A percentile compares a stretch with the other conserved stretches of the same genome.
Conservation (phyloP, 2,113 vertebrate species). For the Lathamus discolor region DNA sequence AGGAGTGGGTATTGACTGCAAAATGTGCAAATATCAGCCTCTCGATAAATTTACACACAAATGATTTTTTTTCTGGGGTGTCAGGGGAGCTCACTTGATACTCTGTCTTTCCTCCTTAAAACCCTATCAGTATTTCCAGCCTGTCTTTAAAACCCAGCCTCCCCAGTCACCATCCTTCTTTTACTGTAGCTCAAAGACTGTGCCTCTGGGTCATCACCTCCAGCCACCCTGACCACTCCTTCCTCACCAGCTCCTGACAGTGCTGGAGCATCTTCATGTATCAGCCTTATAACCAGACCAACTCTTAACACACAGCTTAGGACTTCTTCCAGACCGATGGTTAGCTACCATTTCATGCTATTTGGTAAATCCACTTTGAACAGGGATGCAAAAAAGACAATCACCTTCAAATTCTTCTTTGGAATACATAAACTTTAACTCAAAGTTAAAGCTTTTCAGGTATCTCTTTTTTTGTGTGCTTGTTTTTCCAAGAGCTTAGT, state of each 20-base stretch:
- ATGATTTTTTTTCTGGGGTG: background rate
- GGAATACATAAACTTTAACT: background rate
- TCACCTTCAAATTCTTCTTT: background rate
- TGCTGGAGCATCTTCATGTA: background rate
- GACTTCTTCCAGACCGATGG: background rate
- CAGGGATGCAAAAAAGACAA: background rate
- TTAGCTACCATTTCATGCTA: background rate
- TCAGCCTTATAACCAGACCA: rapidly evolving
- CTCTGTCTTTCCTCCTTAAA: background rate
- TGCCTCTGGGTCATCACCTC: background rate
- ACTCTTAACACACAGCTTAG: background rate
- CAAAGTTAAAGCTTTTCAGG: background rate
- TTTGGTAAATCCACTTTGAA: background rate
- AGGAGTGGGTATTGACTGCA: background rate
- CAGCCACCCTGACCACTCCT: background rate
- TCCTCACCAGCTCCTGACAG: background rate
- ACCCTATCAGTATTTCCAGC: background rate
- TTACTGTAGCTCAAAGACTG: background rate
- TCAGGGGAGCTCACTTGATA: background rate
- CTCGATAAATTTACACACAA: background rate
- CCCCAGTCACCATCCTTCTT: background rate
- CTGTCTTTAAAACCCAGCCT: background rate
- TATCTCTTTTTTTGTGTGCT: background rate
- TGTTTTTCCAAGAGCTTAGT: background rate
- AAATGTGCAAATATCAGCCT: slow-evolving; percentile 23